These are phyloP conservation scores for Pipa parva DNA, from an alignment of 2,113 vertebrate genomes.

Conservation along the genomic window DNA sequence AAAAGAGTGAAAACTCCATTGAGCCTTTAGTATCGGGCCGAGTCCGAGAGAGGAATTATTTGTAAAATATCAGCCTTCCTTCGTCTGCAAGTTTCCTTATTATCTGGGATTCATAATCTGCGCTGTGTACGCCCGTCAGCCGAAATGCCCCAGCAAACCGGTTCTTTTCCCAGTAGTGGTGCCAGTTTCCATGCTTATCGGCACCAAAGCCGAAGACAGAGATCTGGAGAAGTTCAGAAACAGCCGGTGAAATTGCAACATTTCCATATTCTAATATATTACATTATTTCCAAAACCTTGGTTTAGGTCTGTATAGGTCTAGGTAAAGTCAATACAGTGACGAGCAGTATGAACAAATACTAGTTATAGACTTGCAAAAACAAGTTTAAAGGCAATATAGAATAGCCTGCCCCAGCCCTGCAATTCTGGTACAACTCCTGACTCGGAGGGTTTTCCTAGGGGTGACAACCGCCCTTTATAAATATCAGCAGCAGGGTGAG, in stretches of 20 bases:
- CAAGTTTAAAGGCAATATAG: no score
- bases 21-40: no score
- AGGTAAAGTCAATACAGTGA: no score
- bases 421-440: no score
- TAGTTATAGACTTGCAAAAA: no score
- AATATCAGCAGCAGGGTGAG: no score
- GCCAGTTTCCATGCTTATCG: conserved; percentile 72
- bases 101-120: conserved; percentile 60
- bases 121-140: conserved; percentile 65
- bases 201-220: conserved; percentile 72
- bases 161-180: conserved; percentile 77
- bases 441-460: no score
- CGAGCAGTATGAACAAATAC: no score
- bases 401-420: no score
- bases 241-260: background rate
- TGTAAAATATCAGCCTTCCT: conserved; percentile 65
- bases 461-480: no score
- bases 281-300: no score
- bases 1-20: conserved; percentile 5
- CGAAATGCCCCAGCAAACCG: conserved; percentile 63
- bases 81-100: conserved; percentile 55
- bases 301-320: no score
- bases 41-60: background rate
- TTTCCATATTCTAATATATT: background rate
- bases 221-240: conserved; percentile 59